Percentiles rank a stretch among this genome's conserved stretches.
Conservation (phyloP, 1,140 invertebrate species). For the Arctopsyche grandis region DNA sequence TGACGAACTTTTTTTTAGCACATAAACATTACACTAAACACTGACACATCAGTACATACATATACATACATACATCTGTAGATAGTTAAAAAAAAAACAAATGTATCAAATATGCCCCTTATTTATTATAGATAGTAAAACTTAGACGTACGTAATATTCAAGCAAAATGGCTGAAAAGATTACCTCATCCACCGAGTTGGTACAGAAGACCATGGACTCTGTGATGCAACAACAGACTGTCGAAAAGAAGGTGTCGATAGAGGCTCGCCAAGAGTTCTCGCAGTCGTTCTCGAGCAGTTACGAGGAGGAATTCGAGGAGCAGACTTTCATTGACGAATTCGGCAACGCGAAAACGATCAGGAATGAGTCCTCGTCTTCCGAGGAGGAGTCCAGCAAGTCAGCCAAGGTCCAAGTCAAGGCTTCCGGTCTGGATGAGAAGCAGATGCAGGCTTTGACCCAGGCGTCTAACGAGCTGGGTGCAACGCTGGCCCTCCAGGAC, state of each 20-base stretch:
- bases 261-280: slow-evolving; percentile 65
- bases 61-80: background rate
- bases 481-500: slow-evolving; percentile 59
- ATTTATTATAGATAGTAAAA: no score
- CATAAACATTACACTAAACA: no score
- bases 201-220: slow-evolving; percentile 65
- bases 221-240: slow-evolving; percentile 61
- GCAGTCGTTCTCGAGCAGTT: slow-evolving; percentile 62
- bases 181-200: slow-evolving; percentile 54
- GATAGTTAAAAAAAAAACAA: background rate
- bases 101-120: no score
- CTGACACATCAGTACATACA: background rate
- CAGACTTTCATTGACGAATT: slow-evolving; percentile 64
- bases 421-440: slow-evolving; percentile 62
- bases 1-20: no score
- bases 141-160: no score
- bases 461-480: slow-evolving; percentile 63
- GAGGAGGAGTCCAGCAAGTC: slow-evolving; percentile 63
- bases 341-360: slow-evolving; percentile 63
- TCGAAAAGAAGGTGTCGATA: slow-evolving; percentile 60
- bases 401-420: slow-evolving; percentile 65
- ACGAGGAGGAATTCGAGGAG: slow-evolving; percentile 65
- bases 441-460: slow-evolving; percentile 65
- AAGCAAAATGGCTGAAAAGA: slow-evolving; percentile 48
- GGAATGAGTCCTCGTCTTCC: slow-evolving; percentile 63